Percentiles rank a stretch among this genome's conserved stretches.
Evolutionary conservation across 2,113 vertebrate genomes (phyloP).

Genomic region (Dendrocopos noguchii): DNA sequence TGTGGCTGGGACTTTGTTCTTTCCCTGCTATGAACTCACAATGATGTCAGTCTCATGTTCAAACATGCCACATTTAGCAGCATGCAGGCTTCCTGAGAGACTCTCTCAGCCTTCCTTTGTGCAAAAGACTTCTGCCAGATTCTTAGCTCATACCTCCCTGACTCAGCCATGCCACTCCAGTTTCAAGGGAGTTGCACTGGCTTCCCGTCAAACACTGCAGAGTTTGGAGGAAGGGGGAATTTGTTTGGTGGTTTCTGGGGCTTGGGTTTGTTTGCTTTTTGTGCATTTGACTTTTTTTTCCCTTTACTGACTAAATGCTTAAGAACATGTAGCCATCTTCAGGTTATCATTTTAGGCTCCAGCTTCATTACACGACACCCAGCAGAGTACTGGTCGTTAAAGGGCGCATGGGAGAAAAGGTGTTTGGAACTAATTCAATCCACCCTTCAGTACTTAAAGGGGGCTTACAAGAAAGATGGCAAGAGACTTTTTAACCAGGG

Average conservation of each 20-base stretch:
- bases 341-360: background rate
- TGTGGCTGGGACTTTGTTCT: slow-evolving; percentile 63
- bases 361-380: background rate
- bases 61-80: slow-evolving; percentile 63
- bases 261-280: background rate
- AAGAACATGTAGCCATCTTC: background rate
- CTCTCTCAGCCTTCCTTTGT: slow-evolving; percentile 66
- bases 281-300: fast-evolving
- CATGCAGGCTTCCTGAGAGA: slow-evolving; percentile 45
- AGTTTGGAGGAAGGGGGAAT: background rate
- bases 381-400: background rate
- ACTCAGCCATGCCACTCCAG: slow-evolving; percentile 58
- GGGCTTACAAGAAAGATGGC: background rate
- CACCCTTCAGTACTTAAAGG: background rate
- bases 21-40: slow-evolving; percentile 63
- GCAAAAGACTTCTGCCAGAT: slow-evolving; percentile 54
- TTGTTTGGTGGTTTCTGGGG: no score
- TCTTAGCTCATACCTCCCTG: slow-evolving; percentile 59
- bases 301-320: background rate
- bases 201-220: slow-evolving; percentile 30
- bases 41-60: slow-evolving; percentile 68
- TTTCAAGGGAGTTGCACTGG: slow-evolving; percentile 56
- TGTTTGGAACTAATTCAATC: background rate
- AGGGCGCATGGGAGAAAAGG: background rate
- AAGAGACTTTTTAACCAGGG: background rate